Conservation (phyloP, 1,140 invertebrate species). For the Aphaenogaster floridana region DNA sequence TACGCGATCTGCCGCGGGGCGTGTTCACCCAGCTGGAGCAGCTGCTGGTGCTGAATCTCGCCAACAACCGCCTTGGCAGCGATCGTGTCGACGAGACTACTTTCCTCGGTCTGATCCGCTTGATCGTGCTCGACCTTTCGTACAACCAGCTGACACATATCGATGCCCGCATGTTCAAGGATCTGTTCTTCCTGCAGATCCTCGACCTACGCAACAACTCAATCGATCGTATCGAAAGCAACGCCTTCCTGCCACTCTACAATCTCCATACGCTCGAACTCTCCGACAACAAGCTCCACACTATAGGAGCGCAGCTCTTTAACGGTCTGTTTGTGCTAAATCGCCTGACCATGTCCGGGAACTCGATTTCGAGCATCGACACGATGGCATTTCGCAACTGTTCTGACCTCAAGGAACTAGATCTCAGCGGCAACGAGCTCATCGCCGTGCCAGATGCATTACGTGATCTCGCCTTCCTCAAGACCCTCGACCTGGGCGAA, state of each 20-base stretch:
- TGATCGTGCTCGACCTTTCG: constrained; percentile 95
- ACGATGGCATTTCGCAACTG: constrained; percentile 95
- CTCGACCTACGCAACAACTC: constrained; percentile 95
- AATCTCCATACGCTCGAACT: constrained; percentile 95
- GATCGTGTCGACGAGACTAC: constrained; percentile 94
- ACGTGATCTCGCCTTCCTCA: constrained; percentile 93
- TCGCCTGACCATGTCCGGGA: constrained; percentile 94
- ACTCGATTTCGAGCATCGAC: constrained; percentile 93
- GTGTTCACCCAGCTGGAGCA: constrained; percentile 94
- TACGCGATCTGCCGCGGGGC: constrained; percentile 93
- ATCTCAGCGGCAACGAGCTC: constrained; percentile 95
- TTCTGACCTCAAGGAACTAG: constrained; percentile 95
- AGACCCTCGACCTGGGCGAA: constrained; percentile 95
- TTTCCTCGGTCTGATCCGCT: constrained; percentile 93
- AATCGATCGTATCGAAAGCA: constrained; percentile 94
- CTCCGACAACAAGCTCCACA: constrained; percentile 94
- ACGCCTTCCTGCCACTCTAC: constrained; percentile 94
- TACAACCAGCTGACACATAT: constrained; percentile 94
- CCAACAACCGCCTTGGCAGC: constrained; percentile 94
- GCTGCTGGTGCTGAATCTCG: constrained; percentile 94
- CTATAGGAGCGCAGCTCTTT: constrained; percentile 93
- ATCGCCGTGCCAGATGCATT: constrained; percentile 93
- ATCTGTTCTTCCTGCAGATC: constrained; percentile 95
- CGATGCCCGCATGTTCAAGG: constrained; percentile 94
- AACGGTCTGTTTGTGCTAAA: constrained; percentile 94